Evolutionary conservation across 2,888 invertebrate genomes (phyloP), one percentile per base, ranked within the genome.

Genomic region (Anaspis maculata): DNA sequence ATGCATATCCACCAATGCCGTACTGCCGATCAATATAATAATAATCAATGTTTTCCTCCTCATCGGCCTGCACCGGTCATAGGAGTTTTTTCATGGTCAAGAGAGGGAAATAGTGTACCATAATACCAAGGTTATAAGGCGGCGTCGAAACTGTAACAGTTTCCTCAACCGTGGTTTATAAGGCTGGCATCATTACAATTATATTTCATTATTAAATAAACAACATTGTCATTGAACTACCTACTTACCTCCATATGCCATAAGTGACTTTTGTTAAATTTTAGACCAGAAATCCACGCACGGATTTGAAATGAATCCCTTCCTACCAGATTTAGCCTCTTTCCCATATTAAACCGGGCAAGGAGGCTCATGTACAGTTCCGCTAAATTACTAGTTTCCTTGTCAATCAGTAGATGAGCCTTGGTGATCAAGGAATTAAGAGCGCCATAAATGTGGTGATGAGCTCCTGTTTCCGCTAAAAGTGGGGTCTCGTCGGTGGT

Each of bases 341-440:
- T 35, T 5, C 35, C 35, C 26, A 23, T 27, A 13, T 33, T 33
- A 16, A 28, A 33, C 13, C 22, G 15, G 14, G 27, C 26, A 12
- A 33, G 9, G 2, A 27, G 2, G 23, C 30, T 30, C 30, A 30
- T 30, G 12, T 23, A 30, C 3, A 30, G 10, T 19, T 30, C 27
- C 3, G 33, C 26, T 14, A 33, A 2, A 21, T 27, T 27, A 13
- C 14, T 33, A 2, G 23, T 30, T 13, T 30, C 30, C 9, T 19
- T 19, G 19, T 19, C 19, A 6, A 19, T 19, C 9, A 19, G 9
- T 19, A 19, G 9, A 19, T 19, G 19, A 9, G 6, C 9, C 9
- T 19, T 19, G 5, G 5, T 5, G 5, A 19, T 2, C 23, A 30
- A 30, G 5, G 14, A 30, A 30, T 30, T 22, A 13, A 19, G 19